Conservation (phyloP, 2,797 vertebrate genomes). For the Anabas testudineus region DNA sequence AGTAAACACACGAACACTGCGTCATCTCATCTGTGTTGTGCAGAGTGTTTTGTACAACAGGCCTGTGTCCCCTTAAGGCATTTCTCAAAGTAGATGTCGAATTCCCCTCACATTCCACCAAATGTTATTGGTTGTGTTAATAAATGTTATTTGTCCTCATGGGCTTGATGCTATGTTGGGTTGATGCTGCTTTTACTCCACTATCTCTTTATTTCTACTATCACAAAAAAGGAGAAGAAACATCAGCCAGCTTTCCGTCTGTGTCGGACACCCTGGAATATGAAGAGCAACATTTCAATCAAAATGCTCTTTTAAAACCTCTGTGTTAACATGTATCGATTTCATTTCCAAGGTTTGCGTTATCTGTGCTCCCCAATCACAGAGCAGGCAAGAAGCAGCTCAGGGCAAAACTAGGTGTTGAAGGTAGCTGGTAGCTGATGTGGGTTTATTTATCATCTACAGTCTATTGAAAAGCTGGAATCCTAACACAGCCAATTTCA, state of each 20-base stretch:
- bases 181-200: slow-evolving; percentile 22
- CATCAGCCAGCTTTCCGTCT: slow-evolving; percentile 33
- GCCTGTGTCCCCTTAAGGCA: slow-evolving; percentile 21
- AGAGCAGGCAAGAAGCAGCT: slow-evolving; percentile 5
- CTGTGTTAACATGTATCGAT: slow-evolving; percentile 8
- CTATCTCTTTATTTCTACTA: slow-evolving; percentile 8
- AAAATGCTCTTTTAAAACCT: slow-evolving; percentile 9
- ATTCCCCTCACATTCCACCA: slow-evolving; percentile 24
- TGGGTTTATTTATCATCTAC: not conserved
- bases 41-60: slow-evolving; percentile 1
- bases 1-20: slow-evolving; percentile 14
- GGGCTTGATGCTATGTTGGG: slow-evolving; percentile 31
- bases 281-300: slow-evolving; percentile 12
- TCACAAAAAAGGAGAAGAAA: slow-evolving; percentile 27
- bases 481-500: too few relatives aligned
- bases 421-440: not conserved
- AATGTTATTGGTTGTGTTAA: slow-evolving; percentile 3
- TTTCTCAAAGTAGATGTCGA: slow-evolving; percentile 21
- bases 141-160: slow-evolving; percentile 26
- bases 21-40: slow-evolving; percentile 25
- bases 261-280: slow-evolving; percentile 25
- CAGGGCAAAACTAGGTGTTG: not conserved
- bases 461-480: not conserved
- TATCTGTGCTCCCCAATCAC: not conserved
- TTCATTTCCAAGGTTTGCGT: slow-evolving; percentile 13